Evolutionary conservation across 2,113 vertebrate species (phyloP).

Genomic region (Ageneiosus marmoratus): DNA sequence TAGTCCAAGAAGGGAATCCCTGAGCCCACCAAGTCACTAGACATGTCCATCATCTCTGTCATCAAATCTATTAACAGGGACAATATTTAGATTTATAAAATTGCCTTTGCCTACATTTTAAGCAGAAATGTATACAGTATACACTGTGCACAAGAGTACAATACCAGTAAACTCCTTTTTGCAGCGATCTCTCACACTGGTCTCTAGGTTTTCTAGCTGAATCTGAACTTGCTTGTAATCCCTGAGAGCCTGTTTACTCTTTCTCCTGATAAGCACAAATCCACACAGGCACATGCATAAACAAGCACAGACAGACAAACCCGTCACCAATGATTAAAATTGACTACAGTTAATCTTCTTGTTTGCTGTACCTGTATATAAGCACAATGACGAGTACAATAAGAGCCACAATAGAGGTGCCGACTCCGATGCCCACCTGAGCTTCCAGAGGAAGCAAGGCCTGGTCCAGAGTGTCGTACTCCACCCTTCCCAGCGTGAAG

Average conservation of each 20-base stretch:
- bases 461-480: constrained; percentile 87
- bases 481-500: constrained; percentile 88
- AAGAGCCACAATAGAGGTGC: constrained; percentile 89
- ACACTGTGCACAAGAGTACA: background rate
- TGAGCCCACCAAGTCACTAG: constrained; percentile 92
- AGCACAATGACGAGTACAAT: constrained; percentile 94
- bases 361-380: constrained; percentile 85
- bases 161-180: constrained; percentile 98
- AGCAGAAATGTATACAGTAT: background rate
- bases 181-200: constrained; percentile 95
- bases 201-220: constrained; percentile 96
- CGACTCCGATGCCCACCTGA: constrained; percentile 91
- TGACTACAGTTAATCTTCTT: background rate
- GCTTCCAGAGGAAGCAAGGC: constrained; percentile 91
- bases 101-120: background rate
- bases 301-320: background rate
- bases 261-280: constrained; percentile 78
- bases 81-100: constrained; percentile 6
- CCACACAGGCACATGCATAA: background rate
- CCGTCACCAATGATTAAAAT: background rate
- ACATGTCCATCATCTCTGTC: constrained; percentile 99
- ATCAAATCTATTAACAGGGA: constrained; percentile 81
- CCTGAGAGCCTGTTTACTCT: constrained; percentile 94
- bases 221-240: constrained; percentile 99
- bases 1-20: constrained; percentile 97